Evolutionary conservation across 2,888 invertebrate genomes (phyloP).

Genomic region (Cosmorhoe ocellata): DNA sequence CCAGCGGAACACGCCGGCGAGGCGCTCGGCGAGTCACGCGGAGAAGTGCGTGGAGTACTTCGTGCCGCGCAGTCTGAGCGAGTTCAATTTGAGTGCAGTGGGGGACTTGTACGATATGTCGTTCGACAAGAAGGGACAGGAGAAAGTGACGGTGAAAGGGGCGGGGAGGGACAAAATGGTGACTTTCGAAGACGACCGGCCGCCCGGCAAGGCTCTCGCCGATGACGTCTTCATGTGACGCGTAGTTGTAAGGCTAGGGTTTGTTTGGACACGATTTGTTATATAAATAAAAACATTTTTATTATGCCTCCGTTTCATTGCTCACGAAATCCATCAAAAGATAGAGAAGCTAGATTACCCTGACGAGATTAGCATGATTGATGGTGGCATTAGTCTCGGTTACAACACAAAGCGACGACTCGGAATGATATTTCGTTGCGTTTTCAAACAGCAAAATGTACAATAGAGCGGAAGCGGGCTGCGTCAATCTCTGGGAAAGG

Average conservation of each 20-base stretch:
- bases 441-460: conserved; percentile 13
- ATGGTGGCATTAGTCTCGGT: conserved; percentile 19
- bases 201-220: conserved; percentile 70
- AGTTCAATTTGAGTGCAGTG: conserved; percentile 88
- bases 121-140: conserved; percentile 48
- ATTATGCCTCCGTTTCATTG: conserved; percentile 29
- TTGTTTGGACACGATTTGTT: conserved; percentile 61
- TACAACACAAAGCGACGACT: conserved; percentile 16
- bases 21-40: conserved; percentile 59
- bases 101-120: conserved; percentile 55
- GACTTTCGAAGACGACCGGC: conserved; percentile 89
- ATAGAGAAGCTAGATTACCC: conserved; percentile 24
- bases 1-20: conserved; percentile 40
- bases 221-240: conserved; percentile 93
- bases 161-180: conserved; percentile 89
- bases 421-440: conserved; percentile 13
- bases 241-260: conserved; percentile 45
- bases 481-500: conserved; percentile 15
- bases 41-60: conserved; percentile 90
- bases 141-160: conserved; percentile 62
- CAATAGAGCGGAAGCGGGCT: conserved; percentile 7
- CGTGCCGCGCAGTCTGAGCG: conserved; percentile 91
- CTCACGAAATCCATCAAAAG: conserved; percentile 15
- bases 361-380: conserved; percentile 28
- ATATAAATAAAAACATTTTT: conserved; percentile 56